These are phyloP conservation scores for Syritta pipiens DNA, from an alignment of 2,888 invertebrate genomes.

Conservation along the genomic window DNA sequence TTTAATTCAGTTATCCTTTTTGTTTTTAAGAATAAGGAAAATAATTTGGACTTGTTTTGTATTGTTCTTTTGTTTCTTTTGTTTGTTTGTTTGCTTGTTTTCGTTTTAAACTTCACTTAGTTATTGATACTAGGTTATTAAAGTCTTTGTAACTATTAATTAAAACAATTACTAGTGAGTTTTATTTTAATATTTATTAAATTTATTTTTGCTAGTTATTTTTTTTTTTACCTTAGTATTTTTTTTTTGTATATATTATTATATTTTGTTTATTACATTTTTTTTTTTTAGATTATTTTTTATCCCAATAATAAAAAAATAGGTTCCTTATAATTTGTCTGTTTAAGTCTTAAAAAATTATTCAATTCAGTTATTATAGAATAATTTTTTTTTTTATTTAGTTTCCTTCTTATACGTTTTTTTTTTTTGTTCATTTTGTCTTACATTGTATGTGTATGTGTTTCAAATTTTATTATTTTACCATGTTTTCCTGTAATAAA, in stretches of 20 bases:
- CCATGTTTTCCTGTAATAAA: conserved; percentile 15
- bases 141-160: conserved; percentile 54
- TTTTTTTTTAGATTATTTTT: conserved; percentile 9
- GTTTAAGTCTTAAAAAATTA: conserved; percentile 52
- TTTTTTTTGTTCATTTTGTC: neutral
- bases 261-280: neutral
- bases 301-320: conserved; percentile 61
- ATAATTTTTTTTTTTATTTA: conserved; percentile 19
- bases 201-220: conserved; percentile 15
- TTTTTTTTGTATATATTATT: neutral
- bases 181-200: neutral
- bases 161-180: conserved; percentile 39
- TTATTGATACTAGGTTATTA: conserved; percentile 46
- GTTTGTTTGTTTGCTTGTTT: neutral
- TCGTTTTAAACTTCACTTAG: conserved; percentile 34
- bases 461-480: conserved; percentile 22
- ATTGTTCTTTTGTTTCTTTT: neutral
- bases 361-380: conserved; percentile 50
- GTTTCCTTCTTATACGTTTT: conserved; percentile 3
- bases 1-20: conserved; percentile 1
- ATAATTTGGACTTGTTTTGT: conserved; percentile 18
- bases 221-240: neutral
- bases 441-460: neutral
- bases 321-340: conserved; percentile 46
- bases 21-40: conserved; percentile 21